Percentiles rank a stretch among this genome's conserved stretches.
Evolutionary conservation across 2,888 invertebrate genomes (phyloP).

Genomic region (Gibbula magus): DNA sequence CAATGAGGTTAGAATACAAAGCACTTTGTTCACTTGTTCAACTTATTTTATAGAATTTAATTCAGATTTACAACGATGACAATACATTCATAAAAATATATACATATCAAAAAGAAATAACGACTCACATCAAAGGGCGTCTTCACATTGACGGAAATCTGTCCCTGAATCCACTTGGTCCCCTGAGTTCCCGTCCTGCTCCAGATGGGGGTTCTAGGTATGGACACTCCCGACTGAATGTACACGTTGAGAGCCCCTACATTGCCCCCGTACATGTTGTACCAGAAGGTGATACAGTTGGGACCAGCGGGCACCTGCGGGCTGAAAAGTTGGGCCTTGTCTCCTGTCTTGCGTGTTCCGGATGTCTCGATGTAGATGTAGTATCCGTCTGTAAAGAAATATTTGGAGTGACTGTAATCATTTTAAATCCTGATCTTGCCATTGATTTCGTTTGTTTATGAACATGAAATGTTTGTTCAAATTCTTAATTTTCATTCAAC

Average conservation of each 20-base stretch:
- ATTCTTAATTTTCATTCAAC: no score
- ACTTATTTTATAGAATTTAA: no score
- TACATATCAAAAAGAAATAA: background rate
- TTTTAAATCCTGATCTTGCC: no score
- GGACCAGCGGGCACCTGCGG: slow-evolving; percentile 47
- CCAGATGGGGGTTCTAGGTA: slow-evolving; percentile 57
- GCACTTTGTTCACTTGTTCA: no score
- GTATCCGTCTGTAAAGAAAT: slow-evolving; percentile 60
- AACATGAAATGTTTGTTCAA: no score
- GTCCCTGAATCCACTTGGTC: slow-evolving; percentile 58
- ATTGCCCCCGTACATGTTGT: slow-evolving; percentile 64
- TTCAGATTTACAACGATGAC: no score
- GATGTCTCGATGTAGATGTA: slow-evolving; percentile 69
- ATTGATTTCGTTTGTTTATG: no score
- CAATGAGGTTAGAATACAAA: no score
- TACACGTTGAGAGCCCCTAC: slow-evolving; percentile 58
- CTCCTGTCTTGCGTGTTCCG: slow-evolving; percentile 40
- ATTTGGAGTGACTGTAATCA: no score
- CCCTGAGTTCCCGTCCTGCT: slow-evolving; percentile 62
- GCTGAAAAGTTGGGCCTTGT: slow-evolving; percentile 64
- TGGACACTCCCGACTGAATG: slow-evolving; percentile 47
- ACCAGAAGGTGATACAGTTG: slow-evolving; percentile 66
- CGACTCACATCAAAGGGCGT: slow-evolving; percentile 58
- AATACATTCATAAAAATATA: background rate
- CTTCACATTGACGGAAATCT: slow-evolving; percentile 41